Percentiles rank a stretch among this genome's conserved stretches.
Evolutionary conservation across 2,888 invertebrate genomes (phyloP).

Genomic region (Drosophila maculinotata): DNA sequence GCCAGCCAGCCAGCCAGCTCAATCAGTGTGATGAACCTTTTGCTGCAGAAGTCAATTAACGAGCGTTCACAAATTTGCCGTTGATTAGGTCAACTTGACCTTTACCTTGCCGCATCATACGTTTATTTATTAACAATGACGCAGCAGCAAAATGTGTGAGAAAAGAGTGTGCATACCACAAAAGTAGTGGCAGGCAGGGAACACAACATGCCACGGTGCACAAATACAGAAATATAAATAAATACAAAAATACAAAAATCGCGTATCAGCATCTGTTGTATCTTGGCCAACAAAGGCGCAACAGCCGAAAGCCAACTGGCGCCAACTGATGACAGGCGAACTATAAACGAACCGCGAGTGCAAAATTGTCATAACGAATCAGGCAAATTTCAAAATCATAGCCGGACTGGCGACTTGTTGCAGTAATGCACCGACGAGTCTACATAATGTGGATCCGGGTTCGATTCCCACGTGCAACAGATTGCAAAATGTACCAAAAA

Average conservation of each 20-base stretch:
- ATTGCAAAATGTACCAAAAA: neutral
- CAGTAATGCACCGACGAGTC: conserved; percentile 16
- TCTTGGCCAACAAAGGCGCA: conserved; percentile 26
- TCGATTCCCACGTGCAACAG: conserved; percentile 1
- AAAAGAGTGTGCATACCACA: conserved; percentile 5
- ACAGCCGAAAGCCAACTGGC: conserved; percentile 8
- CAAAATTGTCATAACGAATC: conserved; percentile 24
- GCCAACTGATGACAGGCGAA: conserved; percentile 30
- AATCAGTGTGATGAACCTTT: conserved; percentile 35
- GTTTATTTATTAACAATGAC: conserved; percentile 72
- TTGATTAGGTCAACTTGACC: conserved; percentile 67
- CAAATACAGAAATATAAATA: conserved; percentile 10
- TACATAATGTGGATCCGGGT: conserved; percentile 5
- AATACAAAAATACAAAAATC: neutral
- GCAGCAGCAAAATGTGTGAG: conserved; percentile 37
- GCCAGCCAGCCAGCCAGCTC: conserved; percentile 9
- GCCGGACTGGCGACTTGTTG: neutral
- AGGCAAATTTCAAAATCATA: conserved; percentile 6
- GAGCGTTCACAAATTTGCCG: conserved; percentile 33
- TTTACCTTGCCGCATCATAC: conserved; percentile 61
- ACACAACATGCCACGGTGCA: conserved; percentile 21
- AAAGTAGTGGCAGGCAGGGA: conserved; percentile 5
- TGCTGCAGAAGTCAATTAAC: conserved; percentile 48
- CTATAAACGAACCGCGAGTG: conserved; percentile 20
- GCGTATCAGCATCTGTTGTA: conserved; percentile 10